Evolutionary conservation across 2,113 vertebrate species (phyloP).

Genomic region (Junco hyemalis): DNA sequence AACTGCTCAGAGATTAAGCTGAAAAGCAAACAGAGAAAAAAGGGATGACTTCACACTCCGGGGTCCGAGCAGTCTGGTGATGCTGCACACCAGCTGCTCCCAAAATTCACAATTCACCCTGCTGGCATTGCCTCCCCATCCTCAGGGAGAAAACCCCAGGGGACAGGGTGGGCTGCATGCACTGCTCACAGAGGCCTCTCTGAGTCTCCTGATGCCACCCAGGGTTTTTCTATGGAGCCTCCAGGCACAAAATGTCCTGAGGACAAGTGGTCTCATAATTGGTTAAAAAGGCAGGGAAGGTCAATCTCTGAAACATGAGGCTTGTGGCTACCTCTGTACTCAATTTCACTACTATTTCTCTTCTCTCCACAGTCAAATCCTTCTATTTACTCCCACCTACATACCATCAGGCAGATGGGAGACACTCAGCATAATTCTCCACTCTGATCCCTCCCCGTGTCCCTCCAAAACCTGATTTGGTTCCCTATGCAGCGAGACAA

Average conservation of each 20-base stretch:
- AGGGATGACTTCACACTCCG: background rate
- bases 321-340: background rate
- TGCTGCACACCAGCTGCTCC: background rate
- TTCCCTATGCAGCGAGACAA: slow-evolving; percentile 9
- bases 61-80: background rate
- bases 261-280: background rate
- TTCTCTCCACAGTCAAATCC: background rate
- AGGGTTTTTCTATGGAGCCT: background rate
- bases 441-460: background rate
- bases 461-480: slow-evolving; percentile 10
- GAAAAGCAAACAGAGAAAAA: slow-evolving; percentile 19
- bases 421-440: background rate
- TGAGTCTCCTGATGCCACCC: background rate
- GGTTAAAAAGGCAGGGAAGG: slow-evolving; percentile 4
- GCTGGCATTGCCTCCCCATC: background rate
- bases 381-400: background rate
- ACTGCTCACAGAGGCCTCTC: accelerated
- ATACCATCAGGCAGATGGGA: background rate
- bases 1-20: background rate
- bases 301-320: background rate
- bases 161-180: background rate
- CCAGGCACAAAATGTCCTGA: background rate
- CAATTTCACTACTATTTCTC: background rate
- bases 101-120: background rate
- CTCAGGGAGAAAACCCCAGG: accelerated